Evolutionary conservation across 2,797 vertebrate genomes (phyloP).

Genomic region (Gymnothorax reevesii): DNA sequence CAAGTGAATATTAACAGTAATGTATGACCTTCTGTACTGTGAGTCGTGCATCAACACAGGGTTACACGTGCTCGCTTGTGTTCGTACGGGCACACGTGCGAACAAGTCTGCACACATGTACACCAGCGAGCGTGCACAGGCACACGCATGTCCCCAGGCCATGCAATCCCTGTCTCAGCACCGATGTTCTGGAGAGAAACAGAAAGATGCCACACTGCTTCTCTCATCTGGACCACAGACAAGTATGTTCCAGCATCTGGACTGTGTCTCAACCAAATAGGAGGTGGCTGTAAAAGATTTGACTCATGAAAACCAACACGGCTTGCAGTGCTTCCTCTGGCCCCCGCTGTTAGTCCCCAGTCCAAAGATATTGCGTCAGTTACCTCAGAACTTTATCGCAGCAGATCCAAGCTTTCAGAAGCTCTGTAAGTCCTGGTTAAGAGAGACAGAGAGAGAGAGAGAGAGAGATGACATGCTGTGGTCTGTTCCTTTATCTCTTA

Average conservation of each 20-base stretch:
- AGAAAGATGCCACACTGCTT: background rate
- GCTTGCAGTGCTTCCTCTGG: background rate
- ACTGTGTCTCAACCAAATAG: background rate
- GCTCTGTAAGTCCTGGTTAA: background rate
- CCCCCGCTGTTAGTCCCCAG: background rate
- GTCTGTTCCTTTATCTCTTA: background rate
- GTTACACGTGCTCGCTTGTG: background rate
- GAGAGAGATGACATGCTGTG: background rate
- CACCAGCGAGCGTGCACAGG: background rate
- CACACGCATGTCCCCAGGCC: background rate
- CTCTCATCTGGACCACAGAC: conserved; percentile 8
- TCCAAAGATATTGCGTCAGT: background rate
- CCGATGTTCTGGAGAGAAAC: conserved; percentile 4
- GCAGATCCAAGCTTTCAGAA: background rate
- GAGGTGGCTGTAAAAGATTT: background rate
- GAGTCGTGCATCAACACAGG: background rate
- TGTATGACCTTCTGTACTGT: background rate
- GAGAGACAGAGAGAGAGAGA: background rate
- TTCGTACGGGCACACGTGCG: background rate
- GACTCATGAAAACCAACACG: background rate
- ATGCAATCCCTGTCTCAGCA: background rate
- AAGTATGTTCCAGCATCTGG: background rate
- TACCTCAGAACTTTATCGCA: background rate
- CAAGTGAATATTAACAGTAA: background rate
- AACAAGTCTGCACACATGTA: no score